These are phyloP conservation scores for Hartigia nigra DNA, from an alignment of 2,888 invertebrate genomes.

Conservation along the genomic window DNA sequence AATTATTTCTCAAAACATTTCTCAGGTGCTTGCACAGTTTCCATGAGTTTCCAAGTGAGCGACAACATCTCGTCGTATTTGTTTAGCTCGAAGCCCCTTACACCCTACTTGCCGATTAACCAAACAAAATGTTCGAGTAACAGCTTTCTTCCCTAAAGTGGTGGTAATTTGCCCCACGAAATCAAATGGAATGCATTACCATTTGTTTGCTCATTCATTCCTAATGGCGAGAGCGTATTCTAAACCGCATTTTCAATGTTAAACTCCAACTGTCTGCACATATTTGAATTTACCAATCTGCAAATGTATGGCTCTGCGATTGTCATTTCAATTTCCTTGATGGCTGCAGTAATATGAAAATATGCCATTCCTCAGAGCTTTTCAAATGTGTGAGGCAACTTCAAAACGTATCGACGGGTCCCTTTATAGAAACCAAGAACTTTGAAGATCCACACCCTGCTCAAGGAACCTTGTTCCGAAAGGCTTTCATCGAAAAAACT, in stretches of 20 bases:
- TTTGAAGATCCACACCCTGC: background rate
- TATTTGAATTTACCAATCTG: background rate
- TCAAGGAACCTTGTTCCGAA: background rate
- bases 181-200: conserved; percentile 29
- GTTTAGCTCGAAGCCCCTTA: background rate
- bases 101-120: background rate
- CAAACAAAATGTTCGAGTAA: background rate
- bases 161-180: conserved; percentile 17
- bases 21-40: background rate
- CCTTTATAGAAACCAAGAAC: background rate
- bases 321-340: background rate
- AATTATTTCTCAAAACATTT: background rate
- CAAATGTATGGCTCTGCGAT: background rate
- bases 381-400: background rate
- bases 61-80: background rate
- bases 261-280: background rate
- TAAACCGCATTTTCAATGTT: background rate
- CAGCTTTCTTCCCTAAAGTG: background rate
- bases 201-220: background rate
- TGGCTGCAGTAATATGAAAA: background rate
- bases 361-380: background rate
- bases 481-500: background rate
- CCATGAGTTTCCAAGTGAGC: background rate
- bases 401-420: background rate
- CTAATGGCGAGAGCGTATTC: background rate